These are phyloP conservation scores for Eristalinus aeneus DNA, from an alignment of 2,888 invertebrate genomes.

Conservation along the genomic window DNA sequence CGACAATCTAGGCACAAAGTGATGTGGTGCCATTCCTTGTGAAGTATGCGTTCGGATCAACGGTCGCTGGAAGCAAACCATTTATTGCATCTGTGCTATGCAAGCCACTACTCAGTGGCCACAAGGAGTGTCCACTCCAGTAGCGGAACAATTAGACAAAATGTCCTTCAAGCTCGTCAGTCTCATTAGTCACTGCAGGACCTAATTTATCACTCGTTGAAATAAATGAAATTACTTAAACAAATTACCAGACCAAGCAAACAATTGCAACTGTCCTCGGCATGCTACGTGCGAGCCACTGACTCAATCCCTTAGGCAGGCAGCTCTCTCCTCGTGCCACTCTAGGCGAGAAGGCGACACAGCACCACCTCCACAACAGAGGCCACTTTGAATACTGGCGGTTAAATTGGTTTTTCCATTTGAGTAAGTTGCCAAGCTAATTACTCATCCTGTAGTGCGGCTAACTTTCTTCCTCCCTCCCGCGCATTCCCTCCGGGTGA, in stretches of 20 bases:
- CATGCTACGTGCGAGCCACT: background rate
- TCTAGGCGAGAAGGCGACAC: slow-evolving; percentile 1
- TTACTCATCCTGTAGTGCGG: slow-evolving; percentile 60
- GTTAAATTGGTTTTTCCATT: slow-evolving; percentile 70
- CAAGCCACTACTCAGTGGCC: background rate
- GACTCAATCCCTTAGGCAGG: background rate
- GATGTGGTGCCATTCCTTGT: too few species aligned
- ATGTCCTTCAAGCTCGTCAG: slow-evolving; percentile 53
- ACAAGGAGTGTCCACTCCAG: background rate
- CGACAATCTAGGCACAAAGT: too few species aligned
- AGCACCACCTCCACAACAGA: slow-evolving; percentile 7
- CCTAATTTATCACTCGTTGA: slow-evolving; percentile 66
- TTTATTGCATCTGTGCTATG: background rate
- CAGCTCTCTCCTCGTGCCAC: slow-evolving; percentile 43
- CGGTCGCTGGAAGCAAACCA: background rate
- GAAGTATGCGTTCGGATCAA: too few species aligned
- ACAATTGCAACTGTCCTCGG: slow-evolving; percentile 58
- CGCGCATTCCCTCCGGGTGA: slow-evolving; percentile 14
- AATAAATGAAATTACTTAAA: slow-evolving; percentile 70
- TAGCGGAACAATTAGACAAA: slow-evolving; percentile 57
- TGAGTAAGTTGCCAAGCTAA: slow-evolving; percentile 67
- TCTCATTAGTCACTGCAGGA: slow-evolving; percentile 64
- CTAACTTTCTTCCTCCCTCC: background rate
- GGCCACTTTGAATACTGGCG: slow-evolving; percentile 67
- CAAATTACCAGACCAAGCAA: slow-evolving; percentile 67